These are phyloP conservation scores for Brachionus plicatilis DNA, from an alignment of 1,140 invertebrate species.

Conservation along the genomic window DNA sequence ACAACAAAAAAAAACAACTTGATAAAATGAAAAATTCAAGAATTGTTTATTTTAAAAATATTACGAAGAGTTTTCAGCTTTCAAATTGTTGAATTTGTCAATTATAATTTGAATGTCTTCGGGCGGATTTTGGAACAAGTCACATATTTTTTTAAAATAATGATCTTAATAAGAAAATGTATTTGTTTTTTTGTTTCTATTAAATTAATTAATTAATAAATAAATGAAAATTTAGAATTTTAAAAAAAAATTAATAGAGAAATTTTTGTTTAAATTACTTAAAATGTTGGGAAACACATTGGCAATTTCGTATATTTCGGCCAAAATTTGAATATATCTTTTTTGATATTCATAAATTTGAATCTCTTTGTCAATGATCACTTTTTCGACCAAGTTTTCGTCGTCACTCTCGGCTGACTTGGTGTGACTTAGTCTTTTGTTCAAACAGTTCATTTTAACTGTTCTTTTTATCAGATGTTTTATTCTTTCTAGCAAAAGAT, in stretches of 20 bases:
- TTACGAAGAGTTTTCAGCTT: slow-evolving; percentile 15
- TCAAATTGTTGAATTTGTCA: neutral
- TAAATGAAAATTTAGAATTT: neutral
- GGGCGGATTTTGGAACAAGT: neutral
- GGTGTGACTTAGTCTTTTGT: neutral
- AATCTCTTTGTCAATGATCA: neutral
- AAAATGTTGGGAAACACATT: slow-evolving; percentile 22
- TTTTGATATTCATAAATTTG: slow-evolving; percentile 12
- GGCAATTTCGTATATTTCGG: slow-evolving; percentile 20
- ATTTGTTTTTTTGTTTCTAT: too few relatives aligned
- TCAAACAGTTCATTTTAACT: neutral
- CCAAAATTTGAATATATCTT: slow-evolving; percentile 9
- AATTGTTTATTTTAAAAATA: neutral
- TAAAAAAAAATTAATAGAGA: neutral
- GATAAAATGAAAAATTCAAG: neutral
- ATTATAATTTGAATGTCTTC: slow-evolving; percentile 14
- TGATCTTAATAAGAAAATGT: neutral
- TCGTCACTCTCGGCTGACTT: neutral
- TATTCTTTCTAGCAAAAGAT: slow-evolving; percentile 10
- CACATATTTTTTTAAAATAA: slow-evolving; percentile 27
- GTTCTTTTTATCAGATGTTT: neutral
- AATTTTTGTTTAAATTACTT: neutral
- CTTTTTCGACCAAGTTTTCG: neutral
- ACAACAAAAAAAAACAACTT: neutral
- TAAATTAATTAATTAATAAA: neutral